Evolutionary conservation across 2,888 invertebrate genomes (phyloP).

Genomic region (Torymus texanus): DNA sequence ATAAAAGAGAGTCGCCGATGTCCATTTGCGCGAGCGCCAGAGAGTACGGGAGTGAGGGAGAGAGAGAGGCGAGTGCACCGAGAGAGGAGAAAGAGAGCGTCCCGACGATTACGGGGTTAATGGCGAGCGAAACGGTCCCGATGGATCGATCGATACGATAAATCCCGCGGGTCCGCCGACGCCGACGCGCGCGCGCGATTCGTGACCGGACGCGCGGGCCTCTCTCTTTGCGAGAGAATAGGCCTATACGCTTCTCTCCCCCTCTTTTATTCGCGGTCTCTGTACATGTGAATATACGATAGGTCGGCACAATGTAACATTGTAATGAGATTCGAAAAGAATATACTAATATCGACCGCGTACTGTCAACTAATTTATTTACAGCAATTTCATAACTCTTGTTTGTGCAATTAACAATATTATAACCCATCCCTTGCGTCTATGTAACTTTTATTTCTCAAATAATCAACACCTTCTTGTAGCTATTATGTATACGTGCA

Average conservation of each 20-base stretch:
- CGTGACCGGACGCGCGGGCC: constrained; percentile 56
- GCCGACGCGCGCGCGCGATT: constrained; percentile 45
- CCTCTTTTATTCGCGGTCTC: background rate
- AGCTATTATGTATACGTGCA: too few relatives aligned
- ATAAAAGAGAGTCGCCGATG: constrained; percentile 43
- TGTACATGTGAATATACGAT: background rate
- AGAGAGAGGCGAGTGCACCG: constrained; percentile 26
- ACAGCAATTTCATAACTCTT: too few relatives aligned
- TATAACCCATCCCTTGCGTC: too few relatives aligned
- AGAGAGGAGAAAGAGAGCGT: constrained; percentile 37
- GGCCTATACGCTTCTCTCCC: constrained; percentile 8
- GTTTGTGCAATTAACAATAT: too few relatives aligned
- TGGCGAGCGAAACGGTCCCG: constrained; percentile 58
- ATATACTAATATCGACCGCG: too few relatives aligned
- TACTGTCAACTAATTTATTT: too few relatives aligned
- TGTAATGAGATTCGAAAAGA: too few relatives aligned
- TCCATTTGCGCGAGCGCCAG: constrained; percentile 19
- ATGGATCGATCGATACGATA: constrained; percentile 61
- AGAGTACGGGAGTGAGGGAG: background rate
- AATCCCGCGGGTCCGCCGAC: constrained; percentile 57
- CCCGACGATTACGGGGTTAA: constrained; percentile 60
- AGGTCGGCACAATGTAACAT: too few relatives aligned
- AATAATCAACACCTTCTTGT: too few relatives aligned
- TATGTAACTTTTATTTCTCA: too few relatives aligned
- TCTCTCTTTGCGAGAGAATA: constrained; percentile 20